Evolutionary conservation across 2,113 vertebrate species (phyloP), one percentile per base, ranked within the genome.

Genomic region (Morone chrysops): DNA sequence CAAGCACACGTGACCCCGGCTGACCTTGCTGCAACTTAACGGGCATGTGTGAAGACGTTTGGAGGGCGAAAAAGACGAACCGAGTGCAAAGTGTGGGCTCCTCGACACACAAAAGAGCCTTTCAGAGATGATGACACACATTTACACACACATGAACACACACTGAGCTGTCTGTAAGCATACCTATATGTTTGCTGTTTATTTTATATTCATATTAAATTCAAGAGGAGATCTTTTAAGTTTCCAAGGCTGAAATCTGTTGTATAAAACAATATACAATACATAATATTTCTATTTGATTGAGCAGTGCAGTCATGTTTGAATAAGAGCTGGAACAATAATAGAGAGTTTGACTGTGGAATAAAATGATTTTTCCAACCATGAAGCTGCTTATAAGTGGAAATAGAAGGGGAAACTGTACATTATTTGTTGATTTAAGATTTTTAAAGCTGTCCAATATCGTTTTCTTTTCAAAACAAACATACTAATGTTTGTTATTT

Each of bases 1-100:
- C 17, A 67, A 13, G 63, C n/a, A 56, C 43, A 60, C 36, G 41
- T 51, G 70, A 87, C 79, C 90, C 75, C 31, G 4, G 18, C 0
- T 84, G 86, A 87, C 84, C 79, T 75, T 53, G 80, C 2, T 5
- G 61, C 22, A 14, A 17, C 22, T 41, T 84, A 25, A 69, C 86
- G 75, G 36, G 16, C 73, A 18, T 8, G 67, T 83, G 88, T 18
- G 20, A 89, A 88, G 66, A 70, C 40, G 57, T 71, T 75, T 50
- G 2, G 18, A 51, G 43, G 48, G 43, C 10, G 14, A 66, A 63
- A 74, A 45, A 65, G 75, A 25, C 18, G 9, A 47, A 67, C 20
- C 12, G 40, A 75, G 48, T 36, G 59, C 54, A 74, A 50, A 74
- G 43, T 16, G 62, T 20, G 40, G 10, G 69, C 47, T 45, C 50